Evolutionary conservation across 2,797 vertebrate genomes (phyloP), one percentile per base, ranked within the genome.

Genomic region (Picus viridis): DNA sequence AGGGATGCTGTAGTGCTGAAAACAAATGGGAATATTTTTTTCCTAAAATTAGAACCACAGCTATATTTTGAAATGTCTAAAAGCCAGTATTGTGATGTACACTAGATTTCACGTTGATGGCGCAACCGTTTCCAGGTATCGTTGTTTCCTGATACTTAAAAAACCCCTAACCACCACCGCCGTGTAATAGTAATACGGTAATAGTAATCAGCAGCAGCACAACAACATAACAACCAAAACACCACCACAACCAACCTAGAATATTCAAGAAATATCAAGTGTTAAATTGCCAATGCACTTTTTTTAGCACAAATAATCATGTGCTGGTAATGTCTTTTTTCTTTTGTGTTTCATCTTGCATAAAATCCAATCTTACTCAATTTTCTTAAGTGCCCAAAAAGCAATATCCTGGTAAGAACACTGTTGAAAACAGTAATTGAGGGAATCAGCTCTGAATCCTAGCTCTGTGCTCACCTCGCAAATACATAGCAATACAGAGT

Each of bases 401-500:
- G 82, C 93, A 96, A 95, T 95, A 95, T 76, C 39, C 78, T 86
- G 14, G 84, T 65, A 93, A 94, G 91, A 96, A 95, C 57, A 88
- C 57, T 86, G 90, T 71, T 96, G 89, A 94, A 95, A 95, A 74
- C 58, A 92, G 91, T 96, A 97, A 97, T 78, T 96, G 96, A 95
- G 83, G 89, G 91, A 96, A 96, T 91, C 82, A 70, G 68, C 82
- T 76, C 72, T 69, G 89, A 97, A 96, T 96, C 83, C 82, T 75
- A 86, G 54, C 51, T 36, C 74, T 93, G 68, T 64, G n/a, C 79
- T 88, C 29, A 22, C 94, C 94, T 87, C 89, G 90, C 84, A 97
- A 96, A 93, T 84, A 94, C 64, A 91, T 23, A 32, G 69, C 90
- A 90, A 96, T 97, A 94, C 89, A 96, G 83, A 96, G 92, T 89